Evolutionary conservation across 1,140 invertebrate species (phyloP).

Genomic region (Sarcophaga bullata): DNA sequence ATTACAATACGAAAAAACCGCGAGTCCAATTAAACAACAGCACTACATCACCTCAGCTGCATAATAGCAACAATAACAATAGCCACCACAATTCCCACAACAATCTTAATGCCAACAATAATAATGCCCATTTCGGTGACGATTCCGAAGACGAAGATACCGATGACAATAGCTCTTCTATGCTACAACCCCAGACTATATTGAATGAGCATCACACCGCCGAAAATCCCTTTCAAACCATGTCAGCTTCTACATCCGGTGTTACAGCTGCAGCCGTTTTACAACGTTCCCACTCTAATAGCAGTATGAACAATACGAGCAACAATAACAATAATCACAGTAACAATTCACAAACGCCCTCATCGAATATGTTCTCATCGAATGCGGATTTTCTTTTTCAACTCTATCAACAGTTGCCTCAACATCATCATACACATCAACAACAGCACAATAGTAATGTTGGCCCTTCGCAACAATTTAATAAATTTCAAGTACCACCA

Average conservation of each 20-base stretch:
- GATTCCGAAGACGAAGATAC: slow-evolving; percentile 57
- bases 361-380: slow-evolving; percentile 52
- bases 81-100: background rate
- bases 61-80: slow-evolving; percentile 36
- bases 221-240: slow-evolving; percentile 26
- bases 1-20: slow-evolving; percentile 58
- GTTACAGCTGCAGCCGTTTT: slow-evolving; percentile 7
- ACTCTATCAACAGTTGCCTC: slow-evolving; percentile 62
- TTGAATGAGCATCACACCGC: slow-evolving; percentile 34
- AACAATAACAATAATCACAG: slow-evolving; percentile 48
- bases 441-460: slow-evolving; percentile 47
- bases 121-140: slow-evolving; percentile 49
- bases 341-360: slow-evolving; percentile 43
- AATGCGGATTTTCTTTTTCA: slow-evolving; percentile 63
- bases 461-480: slow-evolving; percentile 49
- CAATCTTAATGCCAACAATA: slow-evolving; percentile 17
- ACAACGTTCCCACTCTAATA: slow-evolving; percentile 28
- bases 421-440: slow-evolving; percentile 46
- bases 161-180: slow-evolving; percentile 56
- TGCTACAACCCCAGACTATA: slow-evolving; percentile 46
- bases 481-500: slow-evolving; percentile 57
- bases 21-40: slow-evolving; percentile 54
- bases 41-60: background rate
- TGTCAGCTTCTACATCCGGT: slow-evolving; percentile 35
- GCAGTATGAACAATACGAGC: background rate